Conservation (phyloP, 2,113 vertebrate species). For the Hippoglossus stenolepis region DNA sequence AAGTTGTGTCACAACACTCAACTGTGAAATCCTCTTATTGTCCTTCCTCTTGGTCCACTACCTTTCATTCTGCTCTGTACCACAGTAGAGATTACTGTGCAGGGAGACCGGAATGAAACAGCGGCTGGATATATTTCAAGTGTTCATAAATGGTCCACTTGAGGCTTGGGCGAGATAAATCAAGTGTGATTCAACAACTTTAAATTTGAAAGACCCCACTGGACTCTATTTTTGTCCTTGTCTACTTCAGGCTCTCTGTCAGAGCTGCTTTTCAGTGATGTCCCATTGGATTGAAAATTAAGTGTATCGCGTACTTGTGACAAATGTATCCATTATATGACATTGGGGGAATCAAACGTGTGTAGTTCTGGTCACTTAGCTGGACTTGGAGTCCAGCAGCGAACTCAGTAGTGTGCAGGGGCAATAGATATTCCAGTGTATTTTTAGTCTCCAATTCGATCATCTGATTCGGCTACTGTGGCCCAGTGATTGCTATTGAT, state of each 20-base stretch:
- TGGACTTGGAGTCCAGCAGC: conserved; percentile 8
- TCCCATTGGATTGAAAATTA: conserved; percentile 5
- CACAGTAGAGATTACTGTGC: conserved; percentile 41
- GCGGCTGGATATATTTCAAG: background rate
- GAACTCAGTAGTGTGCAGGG: conserved; percentile 23
- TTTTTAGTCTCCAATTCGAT: conserved; percentile 64
- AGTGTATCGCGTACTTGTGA: background rate
- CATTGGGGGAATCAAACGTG: background rate
- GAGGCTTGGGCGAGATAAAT: conserved; percentile 20
- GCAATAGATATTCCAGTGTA: conserved; percentile 47
- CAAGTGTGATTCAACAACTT: conserved; percentile 35
- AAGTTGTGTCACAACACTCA: conserved; percentile 44
- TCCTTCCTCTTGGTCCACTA: conserved; percentile 15
- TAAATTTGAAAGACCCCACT: background rate
- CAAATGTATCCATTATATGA: conserved; percentile 10
- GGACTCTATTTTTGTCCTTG: background rate
- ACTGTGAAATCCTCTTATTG: conserved; percentile 71
- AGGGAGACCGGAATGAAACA: background rate
- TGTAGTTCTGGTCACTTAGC: conserved; percentile 31
- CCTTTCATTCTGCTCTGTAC: conserved; percentile 22
- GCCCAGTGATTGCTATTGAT: conserved; percentile 76
- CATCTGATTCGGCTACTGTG: conserved; percentile 53
- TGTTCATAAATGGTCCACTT: conserved; percentile 28
- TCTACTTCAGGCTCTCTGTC: conserved; percentile 1
- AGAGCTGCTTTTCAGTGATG: conserved; percentile 8